A percentile compares a stretch with the other conserved stretches of the same genome.
These are phyloP conservation scores for Orthonyx spaldingii DNA, from an alignment of 2,113 vertebrate species.

Conservation along the genomic window DNA sequence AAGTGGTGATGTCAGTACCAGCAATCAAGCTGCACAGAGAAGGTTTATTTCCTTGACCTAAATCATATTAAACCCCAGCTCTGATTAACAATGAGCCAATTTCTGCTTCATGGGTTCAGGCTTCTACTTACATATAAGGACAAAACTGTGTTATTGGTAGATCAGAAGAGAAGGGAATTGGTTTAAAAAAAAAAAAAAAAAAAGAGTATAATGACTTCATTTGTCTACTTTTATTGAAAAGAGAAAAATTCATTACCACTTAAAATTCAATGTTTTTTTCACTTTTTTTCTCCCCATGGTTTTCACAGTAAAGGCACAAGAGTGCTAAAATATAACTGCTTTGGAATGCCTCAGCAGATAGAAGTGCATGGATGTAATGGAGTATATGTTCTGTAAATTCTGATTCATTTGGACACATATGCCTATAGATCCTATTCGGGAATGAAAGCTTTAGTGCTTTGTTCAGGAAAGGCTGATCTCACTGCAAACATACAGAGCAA, in stretches of 20 bases:
- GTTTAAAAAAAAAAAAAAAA: background rate
- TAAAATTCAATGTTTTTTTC: background rate
- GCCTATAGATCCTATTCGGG: background rate
- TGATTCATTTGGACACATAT: background rate
- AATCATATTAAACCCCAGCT: slow-evolving; percentile 8
- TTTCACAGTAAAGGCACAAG: background rate
- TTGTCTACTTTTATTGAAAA: background rate
- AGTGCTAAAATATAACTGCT: background rate
- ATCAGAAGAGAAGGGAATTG: background rate
- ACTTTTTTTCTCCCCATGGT: no score
- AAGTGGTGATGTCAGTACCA: slow-evolving; percentile 46
- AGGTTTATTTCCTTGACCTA: slow-evolving; percentile 22
- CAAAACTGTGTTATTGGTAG: background rate
- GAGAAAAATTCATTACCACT: background rate
- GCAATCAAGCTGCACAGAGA: slow-evolving; percentile 13
- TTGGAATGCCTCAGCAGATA: background rate
- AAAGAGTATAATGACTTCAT: background rate
- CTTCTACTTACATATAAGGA: background rate
- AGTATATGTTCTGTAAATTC: background rate
- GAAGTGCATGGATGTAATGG: accelerated
- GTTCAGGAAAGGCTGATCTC: background rate
- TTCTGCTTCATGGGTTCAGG: background rate
- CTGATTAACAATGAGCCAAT: background rate
- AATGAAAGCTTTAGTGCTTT: background rate
- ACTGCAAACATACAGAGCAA: background rate